Evolutionary conservation across 1,140 invertebrate species (phyloP).

Genomic region (Drosophila jambulina): DNA sequence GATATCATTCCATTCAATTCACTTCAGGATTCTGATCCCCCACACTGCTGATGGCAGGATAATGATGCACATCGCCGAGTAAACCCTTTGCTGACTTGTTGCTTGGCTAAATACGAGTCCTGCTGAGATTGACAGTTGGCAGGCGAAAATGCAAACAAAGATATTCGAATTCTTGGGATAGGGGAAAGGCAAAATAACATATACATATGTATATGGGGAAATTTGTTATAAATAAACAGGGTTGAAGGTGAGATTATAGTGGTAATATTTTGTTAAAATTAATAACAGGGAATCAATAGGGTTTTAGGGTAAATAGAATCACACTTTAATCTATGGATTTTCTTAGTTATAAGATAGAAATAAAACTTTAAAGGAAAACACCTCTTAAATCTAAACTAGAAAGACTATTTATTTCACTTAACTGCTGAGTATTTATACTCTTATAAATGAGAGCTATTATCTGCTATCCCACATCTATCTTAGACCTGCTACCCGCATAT

Average conservation of each 20-base stretch:
- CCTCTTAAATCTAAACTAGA: not conserved
- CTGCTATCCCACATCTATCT: not conserved
- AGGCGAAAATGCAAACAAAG: conserved; percentile 3
- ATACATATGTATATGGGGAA: not conserved
- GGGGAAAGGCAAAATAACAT: not conserved
- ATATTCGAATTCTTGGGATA: not conserved
- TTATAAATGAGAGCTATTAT: not conserved
- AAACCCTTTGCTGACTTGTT: conserved; percentile 38
- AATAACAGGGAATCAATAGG: fast-evolving
- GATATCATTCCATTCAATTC: conserved; percentile 47
- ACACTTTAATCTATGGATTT: not conserved
- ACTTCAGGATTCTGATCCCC: not conserved
- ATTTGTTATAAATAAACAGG: not conserved
- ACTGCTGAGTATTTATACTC: too few species aligned
- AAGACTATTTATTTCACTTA: not conserved
- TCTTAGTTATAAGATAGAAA: too few species aligned
- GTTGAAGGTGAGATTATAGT: too few species aligned
- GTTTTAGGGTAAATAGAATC: not conserved
- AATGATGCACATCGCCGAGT: conserved; percentile 57
- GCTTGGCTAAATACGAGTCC: conserved; percentile 12
- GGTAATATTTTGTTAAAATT: not conserved
- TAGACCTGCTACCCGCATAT: not conserved
- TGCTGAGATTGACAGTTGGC: conserved; percentile 33
- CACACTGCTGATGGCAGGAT: conserved; percentile 39
- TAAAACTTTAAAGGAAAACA: too few species aligned